Base-by-base conservation (phyloP, 2,888 invertebrate genomes). In the Tortricodes alternella region DNA sequence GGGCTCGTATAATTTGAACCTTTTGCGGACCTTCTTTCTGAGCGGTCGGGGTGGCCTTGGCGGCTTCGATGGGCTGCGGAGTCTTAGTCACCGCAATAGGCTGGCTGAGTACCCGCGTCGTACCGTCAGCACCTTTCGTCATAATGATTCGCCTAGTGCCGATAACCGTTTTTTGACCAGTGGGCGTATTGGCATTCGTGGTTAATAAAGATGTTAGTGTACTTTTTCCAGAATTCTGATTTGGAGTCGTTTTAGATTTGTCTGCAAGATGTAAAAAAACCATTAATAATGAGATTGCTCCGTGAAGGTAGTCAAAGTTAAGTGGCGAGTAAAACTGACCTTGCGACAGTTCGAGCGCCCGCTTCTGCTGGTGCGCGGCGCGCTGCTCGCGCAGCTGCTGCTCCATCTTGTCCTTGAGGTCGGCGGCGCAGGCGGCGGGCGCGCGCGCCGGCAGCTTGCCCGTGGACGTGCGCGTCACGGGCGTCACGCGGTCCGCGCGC, bases 401-500 rank as follows among this genome's bases (percentile, higher is more conserved):
- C 73, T 98, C 98, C 94, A 97, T 94, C 81, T 97, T 97, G 68
- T 97, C 97, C 80, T 96, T 96, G 60, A 95, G 93, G 72, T 96
- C 96, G 64, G 95, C 93, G 0, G 94, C 92, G 93, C 92, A 69
- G 93, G 64, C 84, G 92, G 69, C 81, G 92, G 89, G 63, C 71
- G 70, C 75, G 51, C 89, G 92, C 70, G 79, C 84, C 56, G 92
- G 94, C 68, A 92, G 81, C 83, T 92, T 94, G 74, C 96, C 95
- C 29, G 97, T 95, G 61, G 95, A 93, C 68, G 96, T 94, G 86
- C 96, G 93, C 76, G 97, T 94, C 76, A 97, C 93, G 81, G 95
- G 95, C 78, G 94, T 94, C 73, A 92, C 92, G 76, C 94, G 93
- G 85, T 94, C 94, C 79, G 91, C 86, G 66, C 92, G 94, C 81